Conservation (phyloP, 2,888 invertebrate species). For the Caenorhabditis sp. region DNA sequence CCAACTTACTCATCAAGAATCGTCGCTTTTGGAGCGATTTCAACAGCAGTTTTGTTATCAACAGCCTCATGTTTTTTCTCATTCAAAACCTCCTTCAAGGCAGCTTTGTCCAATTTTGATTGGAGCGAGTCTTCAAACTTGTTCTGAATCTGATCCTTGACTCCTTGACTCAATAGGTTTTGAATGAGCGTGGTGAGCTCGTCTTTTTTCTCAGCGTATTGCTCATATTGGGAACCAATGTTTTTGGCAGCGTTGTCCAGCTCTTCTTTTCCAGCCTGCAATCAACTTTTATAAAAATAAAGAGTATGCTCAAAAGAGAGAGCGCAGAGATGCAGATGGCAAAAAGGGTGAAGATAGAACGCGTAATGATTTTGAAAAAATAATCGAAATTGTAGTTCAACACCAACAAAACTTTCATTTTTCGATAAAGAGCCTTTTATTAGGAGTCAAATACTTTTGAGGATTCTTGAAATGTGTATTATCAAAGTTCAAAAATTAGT, state of each 20-base stretch:
- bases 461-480: too few species aligned
- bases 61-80: slow-evolving; percentile 16
- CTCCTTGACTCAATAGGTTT: slow-evolving; percentile 18
- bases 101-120: slow-evolving; percentile 36
- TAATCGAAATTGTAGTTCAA: too few species aligned
- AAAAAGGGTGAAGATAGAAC: too few species aligned
- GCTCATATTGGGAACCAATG: slow-evolving; percentile 17
- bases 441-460: too few species aligned
- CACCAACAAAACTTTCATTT: too few species aligned
- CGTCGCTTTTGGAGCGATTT: slow-evolving; percentile 37
- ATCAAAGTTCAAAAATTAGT: too few species aligned
- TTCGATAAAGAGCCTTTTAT: too few species aligned
- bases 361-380: too few species aligned
- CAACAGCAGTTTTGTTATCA: slow-evolving; percentile 8
- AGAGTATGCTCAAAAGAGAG: too few species aligned
- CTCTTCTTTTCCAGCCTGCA: slow-evolving; percentile 25
- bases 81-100: slow-evolving; percentile 33
- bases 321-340: too few species aligned
- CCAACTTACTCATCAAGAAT: slow-evolving; percentile 45
- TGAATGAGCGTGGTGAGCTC: slow-evolving; percentile 35
- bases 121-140: slow-evolving; percentile 34
- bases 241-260: slow-evolving; percentile 28
- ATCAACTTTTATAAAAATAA: background rate
- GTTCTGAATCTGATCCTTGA: slow-evolving; percentile 25
- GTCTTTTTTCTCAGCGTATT: slow-evolving; percentile 30